Evolutionary conservation across 1,140 invertebrate genomes (phyloP).

Genomic region (Anastrepha obliqua): DNA sequence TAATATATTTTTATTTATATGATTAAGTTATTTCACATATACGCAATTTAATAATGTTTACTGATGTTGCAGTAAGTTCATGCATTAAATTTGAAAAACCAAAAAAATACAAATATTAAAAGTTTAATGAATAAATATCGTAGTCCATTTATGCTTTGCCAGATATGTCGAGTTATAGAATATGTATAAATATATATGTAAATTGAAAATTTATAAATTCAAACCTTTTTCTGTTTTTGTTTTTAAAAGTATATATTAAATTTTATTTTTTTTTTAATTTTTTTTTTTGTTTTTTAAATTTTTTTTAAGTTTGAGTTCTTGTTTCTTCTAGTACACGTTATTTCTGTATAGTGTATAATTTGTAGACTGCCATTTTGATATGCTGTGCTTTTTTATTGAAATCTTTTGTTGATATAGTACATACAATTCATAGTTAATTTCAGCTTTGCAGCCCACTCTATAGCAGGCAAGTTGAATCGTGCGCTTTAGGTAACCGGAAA

Average conservation of each 20-base stretch:
- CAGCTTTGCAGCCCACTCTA: background rate
- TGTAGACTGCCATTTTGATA: conserved; percentile 43
- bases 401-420: background rate
- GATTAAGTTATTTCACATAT: no score
- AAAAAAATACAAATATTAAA: background rate
- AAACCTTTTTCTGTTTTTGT: background rate
- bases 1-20: no score
- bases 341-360: background rate
- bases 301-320: no score
- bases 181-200: background rate
- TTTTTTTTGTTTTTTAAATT: background rate
- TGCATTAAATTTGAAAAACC: background rate
- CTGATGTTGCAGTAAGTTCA: no score
- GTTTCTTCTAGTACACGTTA: background rate
- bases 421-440: background rate
- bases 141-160: background rate
- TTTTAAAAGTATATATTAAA: background rate
- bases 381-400: background rate
- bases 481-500: no score
- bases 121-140: background rate
- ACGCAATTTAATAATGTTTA: no score
- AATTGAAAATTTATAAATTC: background rate
- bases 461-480: background rate
- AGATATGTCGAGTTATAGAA: conserved; percentile 7
- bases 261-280: background rate